Percentiles rank a stretch among this genome's conserved stretches.
Conservation (phyloP, 2,888 invertebrate species). For the Danaus chrysippus region DNA sequence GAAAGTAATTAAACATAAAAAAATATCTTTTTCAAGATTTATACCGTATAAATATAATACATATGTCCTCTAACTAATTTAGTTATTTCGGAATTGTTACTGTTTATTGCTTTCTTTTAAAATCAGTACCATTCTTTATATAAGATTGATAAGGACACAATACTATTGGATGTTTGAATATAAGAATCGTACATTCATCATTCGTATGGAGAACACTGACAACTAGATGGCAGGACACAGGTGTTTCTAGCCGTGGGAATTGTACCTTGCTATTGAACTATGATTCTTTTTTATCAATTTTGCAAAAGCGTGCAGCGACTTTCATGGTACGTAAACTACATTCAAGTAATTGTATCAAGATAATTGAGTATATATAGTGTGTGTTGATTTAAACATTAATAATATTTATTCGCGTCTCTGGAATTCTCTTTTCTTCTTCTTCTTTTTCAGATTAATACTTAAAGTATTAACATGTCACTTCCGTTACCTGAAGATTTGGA, state of each 20-base stretch:
- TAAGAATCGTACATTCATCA: slow-evolving; percentile 29
- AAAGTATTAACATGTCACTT: too few relatives aligned
- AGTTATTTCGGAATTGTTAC: not conserved
- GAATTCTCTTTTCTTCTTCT: too few relatives aligned
- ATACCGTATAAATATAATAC: too few relatives aligned
- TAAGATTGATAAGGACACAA: too few relatives aligned
- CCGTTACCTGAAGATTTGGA: too few relatives aligned
- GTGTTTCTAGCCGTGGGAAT: slow-evolving; percentile 68
- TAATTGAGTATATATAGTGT: too few relatives aligned
- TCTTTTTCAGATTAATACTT: too few relatives aligned
- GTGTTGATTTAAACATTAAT: too few relatives aligned
- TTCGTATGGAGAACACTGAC: slow-evolving; percentile 28
- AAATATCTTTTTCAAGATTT: too few relatives aligned
- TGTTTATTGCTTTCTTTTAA: not conserved
- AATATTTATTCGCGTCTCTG: too few relatives aligned
- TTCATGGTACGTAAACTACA: slow-evolving; percentile 32
- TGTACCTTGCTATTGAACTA: slow-evolving; percentile 52
- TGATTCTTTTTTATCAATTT: slow-evolving; percentile 41
- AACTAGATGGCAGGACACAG: slow-evolving; percentile 56
- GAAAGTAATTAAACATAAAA: too few relatives aligned
- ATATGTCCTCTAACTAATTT: not conserved
- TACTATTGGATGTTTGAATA: not conserved
- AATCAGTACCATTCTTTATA: not conserved
- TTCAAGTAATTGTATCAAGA: too few relatives aligned
- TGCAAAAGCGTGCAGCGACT: slow-evolving; percentile 37